Percentiles rank a stretch among this genome's conserved stretches.
Conservation (phyloP, 35 echinoderm and acorn worm species). For the Apostichopus californicus region DNA sequence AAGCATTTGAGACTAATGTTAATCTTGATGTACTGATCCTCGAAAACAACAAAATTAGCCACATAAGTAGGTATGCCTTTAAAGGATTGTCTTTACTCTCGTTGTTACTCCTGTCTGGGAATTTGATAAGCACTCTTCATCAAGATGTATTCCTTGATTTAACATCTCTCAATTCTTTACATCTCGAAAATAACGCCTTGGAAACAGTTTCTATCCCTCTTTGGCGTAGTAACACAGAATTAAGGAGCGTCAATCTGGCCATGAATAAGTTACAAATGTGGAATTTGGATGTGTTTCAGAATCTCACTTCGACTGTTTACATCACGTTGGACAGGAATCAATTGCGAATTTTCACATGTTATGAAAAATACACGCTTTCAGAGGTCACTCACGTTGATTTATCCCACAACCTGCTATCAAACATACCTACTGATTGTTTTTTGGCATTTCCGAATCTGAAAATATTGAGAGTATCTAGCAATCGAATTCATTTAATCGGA, state of each 20-base stretch:
- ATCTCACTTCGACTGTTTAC: neutral
- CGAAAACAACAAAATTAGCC: neutral
- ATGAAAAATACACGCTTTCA: neutral
- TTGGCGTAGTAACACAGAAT: neutral
- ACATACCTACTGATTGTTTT: neutral
- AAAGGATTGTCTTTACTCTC: neutral
- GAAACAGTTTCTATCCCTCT: neutral
- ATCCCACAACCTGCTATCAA: neutral
- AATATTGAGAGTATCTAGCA: neutral
- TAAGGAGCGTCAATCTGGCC: neutral
- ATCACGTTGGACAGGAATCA: neutral
- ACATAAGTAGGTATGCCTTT: neutral
- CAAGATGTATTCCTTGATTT: neutral
- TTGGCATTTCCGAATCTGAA: neutral
- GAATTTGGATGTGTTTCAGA: neutral
- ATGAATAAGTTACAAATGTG: neutral
- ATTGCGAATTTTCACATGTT: neutral
- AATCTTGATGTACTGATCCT: neutral
- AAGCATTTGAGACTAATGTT: neutral
- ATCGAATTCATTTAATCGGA: neutral
- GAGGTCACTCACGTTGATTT: neutral
- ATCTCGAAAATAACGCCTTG: neutral
- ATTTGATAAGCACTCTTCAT: neutral
- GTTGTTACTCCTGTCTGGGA: neutral
- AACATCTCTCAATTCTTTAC: neutral